Conservation (phyloP, 2,113 vertebrate genomes). For the Hymenochirus boettgeri region DNA sequence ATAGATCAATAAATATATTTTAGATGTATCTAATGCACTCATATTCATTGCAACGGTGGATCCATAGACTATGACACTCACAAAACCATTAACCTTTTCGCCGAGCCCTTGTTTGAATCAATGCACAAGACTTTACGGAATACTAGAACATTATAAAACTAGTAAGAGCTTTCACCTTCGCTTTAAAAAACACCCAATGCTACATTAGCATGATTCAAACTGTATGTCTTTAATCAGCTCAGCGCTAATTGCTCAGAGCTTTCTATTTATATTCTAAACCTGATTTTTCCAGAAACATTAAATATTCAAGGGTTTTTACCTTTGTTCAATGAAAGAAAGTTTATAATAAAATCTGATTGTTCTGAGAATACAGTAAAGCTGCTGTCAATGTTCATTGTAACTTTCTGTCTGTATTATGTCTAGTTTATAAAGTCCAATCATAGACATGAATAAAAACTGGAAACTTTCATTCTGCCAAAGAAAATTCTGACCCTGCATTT, state of each 20-base stretch:
- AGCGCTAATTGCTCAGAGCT: constrained; percentile 3
- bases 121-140: too few species aligned
- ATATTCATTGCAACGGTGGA: too few species aligned
- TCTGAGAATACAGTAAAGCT: not conserved
- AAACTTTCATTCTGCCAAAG: too few species aligned
- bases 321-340: constrained; percentile 21
- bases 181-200: constrained; percentile 1
- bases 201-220: not conserved
- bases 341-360: constrained; percentile 18
- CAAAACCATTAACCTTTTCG: too few species aligned
- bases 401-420: too few species aligned
- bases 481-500: too few species aligned
- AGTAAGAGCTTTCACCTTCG: constrained; percentile 27
- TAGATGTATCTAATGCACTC: too few species aligned
- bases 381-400: constrained; percentile 1
- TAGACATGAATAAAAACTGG: too few species aligned
- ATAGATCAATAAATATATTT: too few species aligned
- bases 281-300: constrained; percentile 15
- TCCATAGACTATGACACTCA: too few species aligned
- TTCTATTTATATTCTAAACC: constrained; percentile 9
- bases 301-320: constrained; percentile 21
- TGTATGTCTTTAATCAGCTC: constrained; percentile 14
- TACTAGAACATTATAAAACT: constrained; percentile 19
- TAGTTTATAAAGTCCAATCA: too few species aligned
- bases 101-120: too few species aligned